Evolutionary conservation across 2,888 invertebrate genomes (phyloP).

Genomic region (Antitype chi): DNA sequence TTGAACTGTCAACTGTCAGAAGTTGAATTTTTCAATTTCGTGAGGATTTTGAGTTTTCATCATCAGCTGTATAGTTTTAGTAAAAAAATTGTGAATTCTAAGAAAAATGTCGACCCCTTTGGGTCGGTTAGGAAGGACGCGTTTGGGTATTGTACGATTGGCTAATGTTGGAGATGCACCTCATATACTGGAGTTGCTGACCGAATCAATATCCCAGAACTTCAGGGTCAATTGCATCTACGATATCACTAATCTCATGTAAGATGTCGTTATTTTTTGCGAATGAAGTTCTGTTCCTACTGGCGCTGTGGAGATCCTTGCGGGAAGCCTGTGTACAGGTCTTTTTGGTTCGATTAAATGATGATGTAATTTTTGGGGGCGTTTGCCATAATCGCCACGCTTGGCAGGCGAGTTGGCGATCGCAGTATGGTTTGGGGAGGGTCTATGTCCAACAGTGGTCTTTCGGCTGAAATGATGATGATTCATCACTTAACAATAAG

Average conservation of each 20-base stretch:
- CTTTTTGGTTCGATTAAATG: neutral
- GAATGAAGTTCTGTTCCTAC: neutral
- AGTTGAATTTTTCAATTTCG: neutral
- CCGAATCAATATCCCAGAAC: conserved; percentile 77
- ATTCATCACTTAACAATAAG: too few relatives aligned
- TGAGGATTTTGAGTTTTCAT: neutral
- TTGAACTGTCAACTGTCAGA: conserved; percentile 32
- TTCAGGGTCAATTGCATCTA: conserved; percentile 75
- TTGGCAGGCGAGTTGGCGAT: too few relatives aligned
- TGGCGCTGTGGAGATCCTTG: neutral
- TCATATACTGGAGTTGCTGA: conserved; percentile 73
- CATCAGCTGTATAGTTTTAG: neutral
- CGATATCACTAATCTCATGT: conserved; percentile 81
- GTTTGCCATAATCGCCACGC: too few relatives aligned
- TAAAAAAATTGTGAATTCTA: neutral
- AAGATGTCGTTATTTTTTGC: neutral
- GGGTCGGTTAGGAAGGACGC: conserved; percentile 61
- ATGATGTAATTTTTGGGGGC: too few relatives aligned
- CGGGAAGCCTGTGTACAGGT: neutral
- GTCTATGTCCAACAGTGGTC: too few relatives aligned
- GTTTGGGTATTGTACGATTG: conserved; percentile 76
- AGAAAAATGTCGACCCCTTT: conserved; percentile 59
- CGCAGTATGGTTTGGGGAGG: too few relatives aligned
- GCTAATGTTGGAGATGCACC: conserved; percentile 77
- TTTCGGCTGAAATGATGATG: too few relatives aligned